Evolutionary conservation across 2,797 vertebrate genomes (phyloP).

Genomic region (Parotocinclus haroldoi): DNA sequence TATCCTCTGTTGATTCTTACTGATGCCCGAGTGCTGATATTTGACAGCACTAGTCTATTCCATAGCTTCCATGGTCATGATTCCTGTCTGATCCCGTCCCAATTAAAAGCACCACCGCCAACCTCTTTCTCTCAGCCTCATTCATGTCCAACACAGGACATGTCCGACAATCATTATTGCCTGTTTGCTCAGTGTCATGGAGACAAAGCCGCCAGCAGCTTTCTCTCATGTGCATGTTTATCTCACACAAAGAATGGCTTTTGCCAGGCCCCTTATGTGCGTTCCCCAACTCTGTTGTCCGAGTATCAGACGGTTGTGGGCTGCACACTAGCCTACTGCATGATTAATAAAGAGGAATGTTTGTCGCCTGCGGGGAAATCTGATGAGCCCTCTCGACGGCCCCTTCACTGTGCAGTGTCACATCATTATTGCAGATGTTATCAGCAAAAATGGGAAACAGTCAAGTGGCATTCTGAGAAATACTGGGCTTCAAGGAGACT

Average conservation of each 20-base stretch:
- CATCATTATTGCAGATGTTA: conserved; percentile 33
- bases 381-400: conserved; percentile 29
- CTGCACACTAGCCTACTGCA: conserved; percentile 6
- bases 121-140: no score
- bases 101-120: no score
- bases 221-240: conserved; percentile 4
- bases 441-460: conserved; percentile 6
- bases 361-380: conserved; percentile 27
- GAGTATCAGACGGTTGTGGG: conserved; percentile 16
- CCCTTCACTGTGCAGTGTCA: conserved; percentile 24
- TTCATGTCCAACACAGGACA: neutral
- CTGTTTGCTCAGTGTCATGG: conserved; percentile 16
- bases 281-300: conserved; percentile 2
- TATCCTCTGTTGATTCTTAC: no score
- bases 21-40: neutral
- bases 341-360: conserved; percentile 42
- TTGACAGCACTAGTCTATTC: neutral
- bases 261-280: conserved; percentile 27
- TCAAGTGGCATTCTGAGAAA: conserved; percentile 3
- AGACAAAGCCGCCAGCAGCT: conserved; percentile 14
- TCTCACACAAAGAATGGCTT: conserved; percentile 30
- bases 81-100: no score
- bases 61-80: neutral
- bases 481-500: neutral
- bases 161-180: neutral